Percentiles rank a stretch among this genome's conserved stretches.
Evolutionary conservation across 2,888 invertebrate species (phyloP).

Genomic region (Leucophenga maculata): DNA sequence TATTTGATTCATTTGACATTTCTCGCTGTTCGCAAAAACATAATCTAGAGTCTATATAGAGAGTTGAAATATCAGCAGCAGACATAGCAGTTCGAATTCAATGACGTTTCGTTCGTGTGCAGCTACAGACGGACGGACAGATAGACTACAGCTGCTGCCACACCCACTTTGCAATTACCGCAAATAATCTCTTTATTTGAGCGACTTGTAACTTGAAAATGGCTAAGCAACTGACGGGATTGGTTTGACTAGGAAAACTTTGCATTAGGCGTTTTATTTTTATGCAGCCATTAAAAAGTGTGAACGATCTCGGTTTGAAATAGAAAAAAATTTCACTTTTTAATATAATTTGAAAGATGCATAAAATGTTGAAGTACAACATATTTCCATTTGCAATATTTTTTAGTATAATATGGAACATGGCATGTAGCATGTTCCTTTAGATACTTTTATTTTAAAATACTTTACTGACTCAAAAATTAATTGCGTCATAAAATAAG

Average conservation of each 20-base stretch:
- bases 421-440: no score
- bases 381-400: no score
- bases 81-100: conserved; percentile 6
- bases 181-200: conserved; percentile 19
- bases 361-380: no score
- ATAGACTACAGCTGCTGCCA: neutral
- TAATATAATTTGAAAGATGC: no score
- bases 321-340: no score
- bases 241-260: no score
- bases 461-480: no score
- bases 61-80: conserved; percentile 15
- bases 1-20: conserved; percentile 24
- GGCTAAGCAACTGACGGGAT: neutral
- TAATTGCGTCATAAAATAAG: no score
- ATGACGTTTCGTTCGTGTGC: conserved; percentile 1
- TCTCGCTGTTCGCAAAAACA: conserved; percentile 1
- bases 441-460: no score
- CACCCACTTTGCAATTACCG: conserved; percentile 22
- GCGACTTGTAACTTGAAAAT: no score
- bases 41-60: neutral
- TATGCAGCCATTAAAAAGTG: neutral
- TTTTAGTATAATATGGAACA: no score
- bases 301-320: neutral
- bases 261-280: no score
- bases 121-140: neutral